Conservation (phyloP, 2,888 invertebrate species). For the Leptinotarsa rubiginosa region DNA sequence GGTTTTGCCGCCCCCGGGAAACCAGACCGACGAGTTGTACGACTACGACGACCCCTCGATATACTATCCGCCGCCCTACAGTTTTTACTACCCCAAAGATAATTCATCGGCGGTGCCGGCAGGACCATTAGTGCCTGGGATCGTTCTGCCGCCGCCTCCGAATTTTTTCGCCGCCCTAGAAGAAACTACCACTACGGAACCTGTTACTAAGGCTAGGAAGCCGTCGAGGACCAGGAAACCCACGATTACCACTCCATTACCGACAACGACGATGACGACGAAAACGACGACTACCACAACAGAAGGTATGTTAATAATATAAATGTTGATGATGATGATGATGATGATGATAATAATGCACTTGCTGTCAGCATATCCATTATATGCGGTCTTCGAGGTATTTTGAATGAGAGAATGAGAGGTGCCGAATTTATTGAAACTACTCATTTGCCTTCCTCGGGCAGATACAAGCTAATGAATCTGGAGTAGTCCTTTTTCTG, state of each 20-base stretch:
- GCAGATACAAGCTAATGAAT: no score
- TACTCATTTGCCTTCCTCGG: no score
- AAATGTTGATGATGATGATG: no score
- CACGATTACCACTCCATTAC: constrained; percentile 55
- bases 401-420: no score
- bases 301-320: not conserved
- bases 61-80: constrained; percentile 92
- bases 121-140: constrained; percentile 87
- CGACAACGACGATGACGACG: constrained; percentile 67
- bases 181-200: constrained; percentile 50
- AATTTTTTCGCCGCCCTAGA: constrained; percentile 85
- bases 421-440: no score
- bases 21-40: constrained; percentile 74
- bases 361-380: no score
- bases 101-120: constrained; percentile 70
- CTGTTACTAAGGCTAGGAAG: constrained; percentile 36
- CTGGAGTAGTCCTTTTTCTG: no score
- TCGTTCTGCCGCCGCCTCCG: constrained; percentile 88
- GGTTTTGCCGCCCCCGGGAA: constrained; percentile 67
- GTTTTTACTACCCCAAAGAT: constrained; percentile 84
- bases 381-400: no score
- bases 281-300: constrained; percentile 65
- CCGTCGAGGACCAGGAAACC: constrained; percentile 45
- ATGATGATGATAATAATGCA: no score
- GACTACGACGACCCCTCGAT: constrained; percentile 93